A percentile compares a stretch with the other conserved stretches of the same genome.
phyloP scores from a whole-genome alignment of 2,888 invertebrate genomes.

The Leptarthrus brevirostris region DNA sequence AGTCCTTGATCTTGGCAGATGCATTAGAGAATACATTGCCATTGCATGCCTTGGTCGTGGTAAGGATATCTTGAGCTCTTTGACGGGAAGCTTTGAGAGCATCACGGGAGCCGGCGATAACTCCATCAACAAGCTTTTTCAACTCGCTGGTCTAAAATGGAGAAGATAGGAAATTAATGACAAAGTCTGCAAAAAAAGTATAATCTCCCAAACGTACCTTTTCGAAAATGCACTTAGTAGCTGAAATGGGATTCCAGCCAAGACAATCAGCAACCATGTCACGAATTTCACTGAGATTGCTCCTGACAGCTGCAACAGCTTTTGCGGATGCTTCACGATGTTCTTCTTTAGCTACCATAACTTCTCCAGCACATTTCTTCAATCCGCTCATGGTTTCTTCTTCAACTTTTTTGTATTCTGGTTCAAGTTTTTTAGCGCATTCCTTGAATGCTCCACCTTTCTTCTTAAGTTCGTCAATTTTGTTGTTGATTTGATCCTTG shows the following conservation, averaged over 20 bases:
- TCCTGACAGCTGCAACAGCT: slow-evolving; percentile 3
- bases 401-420: slow-evolving; percentile 24
- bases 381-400: background rate
- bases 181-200: background rate
- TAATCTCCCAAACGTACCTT: slow-evolving; percentile 8
- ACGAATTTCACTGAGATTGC: slow-evolving; percentile 1
- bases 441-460: slow-evolving; percentile 19
- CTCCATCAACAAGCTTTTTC: slow-evolving; percentile 20
- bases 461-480: slow-evolving; percentile 21
- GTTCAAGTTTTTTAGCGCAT: slow-evolving; percentile 31
- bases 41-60: slow-evolving; percentile 6
- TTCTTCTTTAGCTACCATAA: background rate
- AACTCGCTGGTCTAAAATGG: slow-evolving; percentile 12
- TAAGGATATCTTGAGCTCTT: background rate
- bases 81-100: background rate
- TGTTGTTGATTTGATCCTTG: background rate
- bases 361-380: slow-evolving; percentile 28
- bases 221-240: slow-evolving; percentile 35
- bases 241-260: slow-evolving; percentile 27
- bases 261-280: slow-evolving; percentile 21
- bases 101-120: slow-evolving; percentile 4
- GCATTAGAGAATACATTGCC: background rate
- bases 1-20: slow-evolving; percentile 2
- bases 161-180: background rate
- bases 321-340: background rate